phyloP scores from a whole-genome alignment of 2,113 vertebrate genomes.

The Ranitomeya imitator region DNA sequence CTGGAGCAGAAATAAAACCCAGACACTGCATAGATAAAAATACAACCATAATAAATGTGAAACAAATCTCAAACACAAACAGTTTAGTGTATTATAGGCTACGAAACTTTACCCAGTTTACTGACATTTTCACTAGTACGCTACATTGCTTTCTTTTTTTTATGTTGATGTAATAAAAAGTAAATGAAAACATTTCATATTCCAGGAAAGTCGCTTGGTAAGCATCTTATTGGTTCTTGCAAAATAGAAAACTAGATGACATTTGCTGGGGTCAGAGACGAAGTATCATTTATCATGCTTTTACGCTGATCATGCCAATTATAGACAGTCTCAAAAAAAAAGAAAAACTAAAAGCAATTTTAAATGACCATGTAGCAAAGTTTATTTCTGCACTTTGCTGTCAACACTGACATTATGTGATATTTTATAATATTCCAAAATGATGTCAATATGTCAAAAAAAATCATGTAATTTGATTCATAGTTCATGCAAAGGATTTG shows the following conservation, averaged over 20 bases:
- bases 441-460: too few species aligned
- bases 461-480: too few species aligned
- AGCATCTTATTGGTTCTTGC: not conserved
- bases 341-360: not conserved
- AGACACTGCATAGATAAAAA: not conserved
- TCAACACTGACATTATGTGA: not conserved
- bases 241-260: not conserved
- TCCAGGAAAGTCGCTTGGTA: not conserved
- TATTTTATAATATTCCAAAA: not conserved
- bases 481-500: too few species aligned
- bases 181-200: not conserved
- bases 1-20: not conserved
- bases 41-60: not conserved
- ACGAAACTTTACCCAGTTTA: not conserved
- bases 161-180: not conserved
- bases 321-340: conserved; percentile 4
- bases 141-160: not conserved
- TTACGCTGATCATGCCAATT: not conserved
- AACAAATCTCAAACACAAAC: not conserved
- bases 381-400: too few species aligned
- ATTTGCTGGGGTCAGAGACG: conserved; percentile 4
- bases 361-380: not conserved
- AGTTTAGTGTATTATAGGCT: not conserved
- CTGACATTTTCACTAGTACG: not conserved
- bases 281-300: not conserved